phyloP scores from a whole-genome alignment of 2,113 vertebrate species.

The Zootoca vivipara region DNA sequence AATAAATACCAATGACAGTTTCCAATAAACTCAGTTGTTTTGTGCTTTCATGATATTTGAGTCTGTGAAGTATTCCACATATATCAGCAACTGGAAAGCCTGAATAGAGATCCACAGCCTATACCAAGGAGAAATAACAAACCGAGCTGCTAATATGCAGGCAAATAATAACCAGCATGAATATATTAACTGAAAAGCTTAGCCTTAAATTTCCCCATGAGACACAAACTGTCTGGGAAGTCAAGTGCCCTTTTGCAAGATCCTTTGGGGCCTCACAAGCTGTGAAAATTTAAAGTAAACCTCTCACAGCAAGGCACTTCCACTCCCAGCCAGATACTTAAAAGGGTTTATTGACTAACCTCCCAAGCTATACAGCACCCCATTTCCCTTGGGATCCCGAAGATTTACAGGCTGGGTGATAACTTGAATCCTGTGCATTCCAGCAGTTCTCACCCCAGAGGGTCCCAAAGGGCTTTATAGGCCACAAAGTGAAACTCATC shows the following conservation, averaged over 20 bases:
- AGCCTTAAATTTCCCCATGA: fast-evolving
- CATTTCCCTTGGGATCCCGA: not conserved
- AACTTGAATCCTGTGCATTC: not conserved
- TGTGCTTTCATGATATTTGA: too few species aligned
- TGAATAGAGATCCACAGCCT: not conserved
- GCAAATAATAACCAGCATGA: not conserved
- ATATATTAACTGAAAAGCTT: not conserved
- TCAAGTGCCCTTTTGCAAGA: not conserved
- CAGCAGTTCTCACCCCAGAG: not conserved
- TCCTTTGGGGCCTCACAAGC: conserved; percentile 20
- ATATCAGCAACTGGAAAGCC: not conserved
- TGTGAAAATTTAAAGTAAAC: conserved; percentile 9
- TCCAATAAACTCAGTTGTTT: too few species aligned
- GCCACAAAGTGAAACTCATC: not conserved
- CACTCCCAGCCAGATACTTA: not conserved
- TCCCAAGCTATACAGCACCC: conserved; percentile 2
- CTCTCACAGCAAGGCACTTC: not conserved
- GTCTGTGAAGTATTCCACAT: not conserved
- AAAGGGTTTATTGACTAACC: conserved; percentile 36
- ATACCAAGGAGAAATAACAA: not conserved
- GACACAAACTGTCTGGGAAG: conserved; percentile 14
- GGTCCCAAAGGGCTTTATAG: conserved; percentile 38
- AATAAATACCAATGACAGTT: too few species aligned
- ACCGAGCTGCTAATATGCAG: fast-evolving
- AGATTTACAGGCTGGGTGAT: not conserved